Conservation (phyloP, 1,140 invertebrate genomes). For the Hormaphis cornu region DNA sequence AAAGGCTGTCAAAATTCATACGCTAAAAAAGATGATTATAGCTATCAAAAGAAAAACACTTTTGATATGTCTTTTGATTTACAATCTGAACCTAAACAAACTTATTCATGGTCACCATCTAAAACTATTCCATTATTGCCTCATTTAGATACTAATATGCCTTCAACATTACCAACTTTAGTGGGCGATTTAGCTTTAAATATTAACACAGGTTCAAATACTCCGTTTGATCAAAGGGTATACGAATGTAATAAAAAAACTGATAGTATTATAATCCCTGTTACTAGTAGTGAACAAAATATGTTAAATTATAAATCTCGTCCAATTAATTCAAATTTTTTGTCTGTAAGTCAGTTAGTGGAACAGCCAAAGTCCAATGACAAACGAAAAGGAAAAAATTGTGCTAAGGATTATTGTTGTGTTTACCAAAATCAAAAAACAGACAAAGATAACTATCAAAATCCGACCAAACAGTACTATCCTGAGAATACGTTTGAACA, state of each 20-base stretch:
- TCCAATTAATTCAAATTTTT: conserved; percentile 42
- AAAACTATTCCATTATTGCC: conserved; percentile 37
- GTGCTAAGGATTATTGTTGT: conserved; percentile 26
- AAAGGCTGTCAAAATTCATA: conserved; percentile 17
- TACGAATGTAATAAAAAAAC: conserved; percentile 21
- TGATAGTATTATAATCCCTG: conserved; percentile 9
- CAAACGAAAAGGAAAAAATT: conserved; percentile 33
- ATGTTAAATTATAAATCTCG: conserved; percentile 24
- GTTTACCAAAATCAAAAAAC: conserved; percentile 26
- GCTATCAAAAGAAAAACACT: conserved; percentile 21
- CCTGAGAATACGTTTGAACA: conserved; percentile 22
- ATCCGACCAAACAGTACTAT: conserved; percentile 24
- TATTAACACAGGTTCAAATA: conserved; percentile 34
- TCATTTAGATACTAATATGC: conserved; percentile 37
- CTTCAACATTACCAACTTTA: conserved; percentile 41
- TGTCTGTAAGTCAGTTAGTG: conserved; percentile 57
- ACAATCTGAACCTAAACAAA: conserved; percentile 19
- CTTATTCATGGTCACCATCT: conserved; percentile 37
- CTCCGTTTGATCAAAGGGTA: conserved; percentile 32
- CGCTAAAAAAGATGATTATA: conserved; percentile 13
- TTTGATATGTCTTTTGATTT: conserved; percentile 23
- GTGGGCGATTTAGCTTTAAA: conserved; percentile 41
- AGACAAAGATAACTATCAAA: conserved; percentile 25
- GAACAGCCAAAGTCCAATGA: conserved; percentile 50
- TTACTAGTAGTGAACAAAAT: conserved; percentile 23